Percentiles rank a stretch among this genome's conserved stretches.
Evolutionary conservation across 2,888 invertebrate genomes (phyloP).

Genomic region (Eulithis prunata): DNA sequence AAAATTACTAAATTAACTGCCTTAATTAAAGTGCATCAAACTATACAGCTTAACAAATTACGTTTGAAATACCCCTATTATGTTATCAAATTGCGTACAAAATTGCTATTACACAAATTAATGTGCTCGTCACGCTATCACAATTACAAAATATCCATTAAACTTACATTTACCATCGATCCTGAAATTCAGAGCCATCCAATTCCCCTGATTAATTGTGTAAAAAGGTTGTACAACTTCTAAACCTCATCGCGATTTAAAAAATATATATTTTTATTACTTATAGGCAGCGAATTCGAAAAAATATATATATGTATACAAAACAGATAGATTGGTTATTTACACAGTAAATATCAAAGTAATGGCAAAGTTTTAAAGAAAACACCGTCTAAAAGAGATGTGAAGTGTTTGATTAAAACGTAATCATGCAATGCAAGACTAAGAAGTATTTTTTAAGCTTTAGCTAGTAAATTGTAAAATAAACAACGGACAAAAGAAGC

Average conservation of each 20-base stretch:
- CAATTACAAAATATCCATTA: constrained; percentile 8
- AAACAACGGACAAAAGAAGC: constrained; percentile 17
- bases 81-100: constrained; percentile 6
- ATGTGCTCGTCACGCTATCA: constrained; percentile 16
- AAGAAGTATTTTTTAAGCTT: background rate
- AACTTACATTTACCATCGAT: background rate
- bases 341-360: background rate
- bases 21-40: constrained; percentile 17
- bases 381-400: constrained; percentile 2
- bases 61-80: constrained; percentile 2
- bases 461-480: constrained; percentile 3
- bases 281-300: too few relatives aligned
- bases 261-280: too few relatives aligned
- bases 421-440: background rate
- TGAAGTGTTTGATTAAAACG: constrained; percentile 12
- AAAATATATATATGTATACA: too few relatives aligned
- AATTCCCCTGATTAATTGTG: too few relatives aligned
- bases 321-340: too few relatives aligned
- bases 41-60: constrained; percentile 8
- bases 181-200: background rate
- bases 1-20: constrained; percentile 10
- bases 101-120: constrained; percentile 6
- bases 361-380: background rate
- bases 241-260: background rate
- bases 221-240: background rate